Base-by-base conservation (phyloP, 2,888 invertebrate genomes). In the Chalcosyrphus nemorum region DNA sequence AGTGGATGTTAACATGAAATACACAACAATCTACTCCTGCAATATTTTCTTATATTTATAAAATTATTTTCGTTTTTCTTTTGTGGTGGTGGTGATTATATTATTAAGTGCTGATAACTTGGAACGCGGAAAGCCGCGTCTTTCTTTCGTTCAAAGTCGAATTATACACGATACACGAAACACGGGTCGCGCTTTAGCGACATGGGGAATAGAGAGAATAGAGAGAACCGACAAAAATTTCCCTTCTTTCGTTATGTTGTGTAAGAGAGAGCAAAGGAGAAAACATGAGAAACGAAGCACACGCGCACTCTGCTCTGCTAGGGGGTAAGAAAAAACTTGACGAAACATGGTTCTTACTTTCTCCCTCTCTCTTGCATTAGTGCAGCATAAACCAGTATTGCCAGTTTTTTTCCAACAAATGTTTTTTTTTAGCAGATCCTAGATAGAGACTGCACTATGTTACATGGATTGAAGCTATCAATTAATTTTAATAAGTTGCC, bases 41-140 rank as follows among this genome's bases (percentile, higher is more conserved):
- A 70, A 63, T 61, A 24, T 11, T 2, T 7, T 43, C 27, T 21
- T 29, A 4, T 24, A 52, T 70, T 81, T 76, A 19, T 52, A 41
- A 71, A 57, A 71, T 81, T 54, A 4, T 54, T 66, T 32, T n/a
- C n/a, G n/a, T n/a, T 47, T 17, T 45, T 45, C 2, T 56, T 74
- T 43, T 50, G 13, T 24, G 11, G 15, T 45, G 47, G 57, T 24
- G 45, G 6, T 9, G 38, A 41, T 24, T 47, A 24, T n/a, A 29
- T 45, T 21, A 47, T n/a, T 59, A 66, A n/a, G n/a, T 59, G 59
- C 50, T 77, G 61, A 72, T 63, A n/a, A 65, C 57, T 80, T 63
- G 52, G 38, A 59, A 81, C 41, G 71, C 66, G 61, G 63, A 82
- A 82, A 50, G 61, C 70, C 66, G 82, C 82, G 71, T 82, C 77